phyloP scores from a whole-genome alignment of 2,797 vertebrate species.

The Tiaroga cobitis region DNA sequence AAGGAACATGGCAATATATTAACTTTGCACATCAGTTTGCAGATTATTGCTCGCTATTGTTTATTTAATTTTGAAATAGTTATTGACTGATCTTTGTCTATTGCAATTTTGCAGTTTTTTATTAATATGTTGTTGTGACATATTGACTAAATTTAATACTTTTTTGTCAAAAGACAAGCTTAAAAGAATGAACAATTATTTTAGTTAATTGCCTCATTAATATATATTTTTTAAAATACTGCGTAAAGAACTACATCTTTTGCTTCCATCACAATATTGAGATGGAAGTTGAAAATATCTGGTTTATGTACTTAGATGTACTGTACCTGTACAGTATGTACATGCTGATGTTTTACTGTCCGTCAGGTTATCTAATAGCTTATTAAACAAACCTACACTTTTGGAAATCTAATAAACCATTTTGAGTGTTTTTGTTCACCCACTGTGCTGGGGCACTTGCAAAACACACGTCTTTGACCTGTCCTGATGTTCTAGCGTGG shows the following conservation, averaged over 20 bases:
- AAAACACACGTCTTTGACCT: conserved; percentile 15
- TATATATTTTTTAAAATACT: background rate
- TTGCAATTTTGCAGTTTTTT: background rate
- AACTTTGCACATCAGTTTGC: background rate
- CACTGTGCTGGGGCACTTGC: background rate
- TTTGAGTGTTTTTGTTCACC: background rate
- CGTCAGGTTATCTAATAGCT: background rate
- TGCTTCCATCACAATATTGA: too few species aligned
- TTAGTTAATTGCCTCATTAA: background rate
- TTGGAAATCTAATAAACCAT: background rate
- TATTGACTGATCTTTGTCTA: background rate
- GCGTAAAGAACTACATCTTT: too few species aligned
- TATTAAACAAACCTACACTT: background rate
- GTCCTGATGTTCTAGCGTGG: background rate
- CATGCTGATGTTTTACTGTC: background rate
- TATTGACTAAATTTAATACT: background rate
- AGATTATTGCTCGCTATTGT: background rate
- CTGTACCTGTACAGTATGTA: background rate
- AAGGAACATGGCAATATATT: background rate
- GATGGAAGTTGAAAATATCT: background rate
- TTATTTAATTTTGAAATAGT: background rate
- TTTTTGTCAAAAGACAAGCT: background rate
- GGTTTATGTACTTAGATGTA: background rate
- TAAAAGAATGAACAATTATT: background rate
- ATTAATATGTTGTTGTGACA: background rate